These are phyloP conservation scores for Conistra vaccinii DNA, from an alignment of 2,888 invertebrate genomes.

Conservation along the genomic window DNA sequence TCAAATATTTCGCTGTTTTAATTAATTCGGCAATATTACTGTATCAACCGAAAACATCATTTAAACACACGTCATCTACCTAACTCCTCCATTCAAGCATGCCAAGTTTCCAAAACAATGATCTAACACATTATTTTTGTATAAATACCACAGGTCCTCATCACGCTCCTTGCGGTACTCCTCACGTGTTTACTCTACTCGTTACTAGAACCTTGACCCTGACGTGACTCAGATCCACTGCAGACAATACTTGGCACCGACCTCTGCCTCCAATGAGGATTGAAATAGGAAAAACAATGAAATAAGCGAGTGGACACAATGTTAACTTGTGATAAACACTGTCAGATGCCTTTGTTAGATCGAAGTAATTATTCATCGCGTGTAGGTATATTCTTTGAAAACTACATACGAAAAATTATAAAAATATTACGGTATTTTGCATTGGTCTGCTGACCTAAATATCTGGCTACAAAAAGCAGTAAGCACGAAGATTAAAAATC, in stretches of 20 bases:
- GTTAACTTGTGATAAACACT: constrained; percentile 68
- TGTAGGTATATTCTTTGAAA: constrained; percentile 1
- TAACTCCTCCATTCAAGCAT: background rate
- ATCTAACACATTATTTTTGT: constrained; percentile 29
- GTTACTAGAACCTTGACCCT: constrained; percentile 75
- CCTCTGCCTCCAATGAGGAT: constrained; percentile 69
- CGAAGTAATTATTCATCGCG: constrained; percentile 37
- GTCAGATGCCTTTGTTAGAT: constrained; percentile 73
- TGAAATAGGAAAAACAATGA: constrained; percentile 73
- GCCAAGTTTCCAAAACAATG: constrained; percentile 32
- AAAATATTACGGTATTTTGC: constrained; percentile 17
- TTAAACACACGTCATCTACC: background rate
- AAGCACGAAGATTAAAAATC: constrained; percentile 8
- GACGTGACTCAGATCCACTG: constrained; percentile 72
- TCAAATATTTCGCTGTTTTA: too few relatives aligned
- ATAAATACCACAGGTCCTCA: constrained; percentile 67
- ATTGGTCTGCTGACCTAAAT: constrained; percentile 13
- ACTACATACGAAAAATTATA: background rate
- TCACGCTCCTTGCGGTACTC: constrained; percentile 72
- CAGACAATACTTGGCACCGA: constrained; percentile 70
- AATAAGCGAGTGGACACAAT: constrained; percentile 64
- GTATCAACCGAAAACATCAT: background rate
- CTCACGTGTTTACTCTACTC: constrained; percentile 65
- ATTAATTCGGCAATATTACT: too few relatives aligned
- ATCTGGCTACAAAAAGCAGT: background rate